Conservation (phyloP, 2,797 vertebrate species). For the Fistularia commersonii region DNA sequence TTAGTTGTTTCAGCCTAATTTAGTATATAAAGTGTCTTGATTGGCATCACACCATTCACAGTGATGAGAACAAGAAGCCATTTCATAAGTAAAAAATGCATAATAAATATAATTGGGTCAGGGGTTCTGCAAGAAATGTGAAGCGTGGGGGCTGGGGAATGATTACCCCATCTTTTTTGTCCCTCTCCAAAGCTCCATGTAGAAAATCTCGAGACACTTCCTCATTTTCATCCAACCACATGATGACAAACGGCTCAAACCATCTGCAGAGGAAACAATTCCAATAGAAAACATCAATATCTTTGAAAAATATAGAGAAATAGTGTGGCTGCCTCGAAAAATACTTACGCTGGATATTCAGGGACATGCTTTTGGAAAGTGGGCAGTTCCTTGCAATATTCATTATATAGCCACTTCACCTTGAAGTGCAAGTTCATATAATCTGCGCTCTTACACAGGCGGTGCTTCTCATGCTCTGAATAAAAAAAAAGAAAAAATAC, state of each 20-base stretch:
- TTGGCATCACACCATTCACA: too few relatives aligned
- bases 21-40: too few relatives aligned
- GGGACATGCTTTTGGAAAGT: conserved; percentile 90
- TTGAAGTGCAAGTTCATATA: conserved; percentile 99
- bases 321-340: neutral
- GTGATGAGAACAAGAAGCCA: too few relatives aligned
- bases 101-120: too few relatives aligned
- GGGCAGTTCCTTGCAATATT: conserved; percentile 91
- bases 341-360: conserved; percentile 82
- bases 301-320: neutral
- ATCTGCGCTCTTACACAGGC: conserved; percentile 94
- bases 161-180: conserved; percentile 95
- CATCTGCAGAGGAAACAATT: conserved; percentile 73
- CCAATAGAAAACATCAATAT: conserved; percentile 9
- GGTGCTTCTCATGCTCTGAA: conserved; percentile 92
- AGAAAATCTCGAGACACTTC: conserved; percentile 96
- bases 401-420: conserved; percentile 98
- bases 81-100: too few relatives aligned
- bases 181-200: conserved; percentile 91
- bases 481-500: conserved; percentile 26
- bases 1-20: too few relatives aligned
- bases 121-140: neutral
- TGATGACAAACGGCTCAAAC: conserved; percentile 96
- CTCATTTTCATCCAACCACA: conserved; percentile 98
- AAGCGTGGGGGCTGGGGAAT: conserved; percentile 1